These are phyloP conservation scores for Hydropsyche tenuis DNA, from an alignment of 1,140 invertebrate species.

Conservation along the genomic window DNA sequence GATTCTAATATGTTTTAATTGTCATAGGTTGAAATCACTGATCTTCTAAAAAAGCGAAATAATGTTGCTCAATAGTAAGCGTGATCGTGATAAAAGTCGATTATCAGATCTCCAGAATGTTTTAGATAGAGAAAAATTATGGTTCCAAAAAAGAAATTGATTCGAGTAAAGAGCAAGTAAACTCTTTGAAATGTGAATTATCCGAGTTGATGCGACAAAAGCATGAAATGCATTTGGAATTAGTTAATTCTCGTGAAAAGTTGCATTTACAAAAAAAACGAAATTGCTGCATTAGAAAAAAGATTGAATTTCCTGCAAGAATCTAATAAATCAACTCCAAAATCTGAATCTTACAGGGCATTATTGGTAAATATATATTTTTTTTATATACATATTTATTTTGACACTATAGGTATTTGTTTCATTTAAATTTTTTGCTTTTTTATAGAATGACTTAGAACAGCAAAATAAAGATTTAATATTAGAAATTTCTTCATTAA, in stretches of 20 bases:
- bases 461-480: slow-evolving; percentile 52
- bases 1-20: neutral
- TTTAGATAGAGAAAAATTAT: slow-evolving; percentile 58
- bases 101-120: slow-evolving; percentile 57
- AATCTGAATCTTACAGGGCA: slow-evolving; percentile 42
- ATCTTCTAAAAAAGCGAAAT: slow-evolving; percentile 62
- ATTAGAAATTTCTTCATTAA: slow-evolving; percentile 48
- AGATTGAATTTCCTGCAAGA: slow-evolving; percentile 29
- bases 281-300: slow-evolving; percentile 45
- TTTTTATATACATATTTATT: slow-evolving; percentile 3
- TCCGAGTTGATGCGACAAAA: slow-evolving; percentile 62
- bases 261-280: slow-evolving; percentile 53
- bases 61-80: slow-evolving; percentile 60
- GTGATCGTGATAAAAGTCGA: slow-evolving; percentile 60
- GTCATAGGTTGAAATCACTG: slow-evolving; percentile 56
- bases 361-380: slow-evolving; percentile 38
- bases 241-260: slow-evolving; percentile 57
- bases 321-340: slow-evolving; percentile 30
- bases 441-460: slow-evolving; percentile 52
- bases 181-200: slow-evolving; percentile 61
- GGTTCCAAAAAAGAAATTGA: slow-evolving; percentile 64
- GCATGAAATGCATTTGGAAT: slow-evolving; percentile 61
- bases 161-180: slow-evolving; percentile 62
- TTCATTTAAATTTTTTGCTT: neutral
- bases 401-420: neutral